phyloP scores from a whole-genome alignment of 2,113 vertebrate genomes.

The Dissostichus mawsoni region DNA sequence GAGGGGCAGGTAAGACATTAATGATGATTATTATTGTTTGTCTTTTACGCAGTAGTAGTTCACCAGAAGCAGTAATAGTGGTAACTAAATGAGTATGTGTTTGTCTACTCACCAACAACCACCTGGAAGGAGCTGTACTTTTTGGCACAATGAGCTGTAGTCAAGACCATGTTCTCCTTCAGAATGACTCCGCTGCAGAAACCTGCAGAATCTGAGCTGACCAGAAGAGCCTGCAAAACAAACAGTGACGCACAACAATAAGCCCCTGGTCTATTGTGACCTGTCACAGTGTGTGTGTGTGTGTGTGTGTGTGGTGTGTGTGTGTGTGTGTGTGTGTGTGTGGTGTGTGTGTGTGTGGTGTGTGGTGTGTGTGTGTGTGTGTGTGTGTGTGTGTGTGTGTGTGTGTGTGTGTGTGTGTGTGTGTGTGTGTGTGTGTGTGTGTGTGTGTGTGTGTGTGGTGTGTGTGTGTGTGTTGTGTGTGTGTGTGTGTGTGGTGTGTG shows the following conservation, averaged over 20 bases:
- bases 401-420: neutral
- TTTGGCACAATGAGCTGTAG: constrained; percentile 78
- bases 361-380: neutral
- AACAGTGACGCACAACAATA: neutral
- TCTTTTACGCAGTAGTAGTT: neutral
- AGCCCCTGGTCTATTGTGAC: neutral
- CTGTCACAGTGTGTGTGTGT: neutral
- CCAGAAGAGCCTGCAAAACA: constrained; percentile 77
- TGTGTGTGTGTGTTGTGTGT: constrained; percentile 9
- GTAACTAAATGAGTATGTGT: neutral
- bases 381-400: constrained; percentile 1
- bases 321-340: neutral
- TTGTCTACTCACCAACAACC: constrained; percentile 78
- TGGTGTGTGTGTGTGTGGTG: neutral
- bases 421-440: constrained; percentile 1
- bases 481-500: neutral
- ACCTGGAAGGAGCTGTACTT: constrained; percentile 74
- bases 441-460: constrained; percentile 4
- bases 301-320: neutral
- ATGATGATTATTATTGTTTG: neutral
- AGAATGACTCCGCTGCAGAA: constrained; percentile 85
- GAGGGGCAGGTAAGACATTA: neutral
- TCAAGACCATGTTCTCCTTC: constrained; percentile 83
- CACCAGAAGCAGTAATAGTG: neutral
- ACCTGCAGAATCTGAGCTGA: constrained; percentile 58